Evolutionary conservation across 2,888 invertebrate genomes (phyloP), one percentile per base, ranked within the genome.

Genomic region (Steinernema scapterisci): DNA sequence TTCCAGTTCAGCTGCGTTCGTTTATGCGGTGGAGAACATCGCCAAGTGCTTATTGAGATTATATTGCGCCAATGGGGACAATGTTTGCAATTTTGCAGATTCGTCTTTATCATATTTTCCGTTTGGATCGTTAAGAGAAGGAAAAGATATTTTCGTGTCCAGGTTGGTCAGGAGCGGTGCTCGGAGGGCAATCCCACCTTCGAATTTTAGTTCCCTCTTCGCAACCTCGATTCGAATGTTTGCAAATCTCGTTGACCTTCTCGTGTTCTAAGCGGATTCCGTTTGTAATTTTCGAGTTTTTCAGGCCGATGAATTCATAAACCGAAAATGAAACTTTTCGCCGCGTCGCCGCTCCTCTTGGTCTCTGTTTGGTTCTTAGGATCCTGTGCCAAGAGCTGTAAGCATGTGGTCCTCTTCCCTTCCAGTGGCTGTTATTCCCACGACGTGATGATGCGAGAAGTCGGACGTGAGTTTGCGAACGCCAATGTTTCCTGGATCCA

Each of bases 361-460:
- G 63, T 25, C 31, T 13, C 31, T 16, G 31, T 63, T 38, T 38
- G 3, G 38, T 38, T 38, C 38, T 9, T 38, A 9, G 38, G 38
- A 9, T 38, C 5, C 5, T 6, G 38, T 9, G 38, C 9, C 38
- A 9, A 38, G 27, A 31, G 9, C 25, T 11, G 16, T 2, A 31
- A 16, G 23, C 72, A 80, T 19, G 48, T 84, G n/a, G 83, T 83
- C 9, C 76, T 85, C 56, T 81, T 85, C 70, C 81, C 85, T 9
- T 85, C 83, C 16, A 81, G 78, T 25, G 85, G 85, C 45, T 85
- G 85, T 71, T 85, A 78, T 74, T 81, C 81, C 27, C 85, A 85
- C 75, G 84, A 85, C 74, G 79, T 82, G 27, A 85, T 84, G 84
- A 83, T 84, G 85, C 77, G 80, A 21, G 81, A 84, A 80, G 81